phyloP scores from a whole-genome alignment of 2,113 vertebrate genomes.

The Macrotus californicus region DNA sequence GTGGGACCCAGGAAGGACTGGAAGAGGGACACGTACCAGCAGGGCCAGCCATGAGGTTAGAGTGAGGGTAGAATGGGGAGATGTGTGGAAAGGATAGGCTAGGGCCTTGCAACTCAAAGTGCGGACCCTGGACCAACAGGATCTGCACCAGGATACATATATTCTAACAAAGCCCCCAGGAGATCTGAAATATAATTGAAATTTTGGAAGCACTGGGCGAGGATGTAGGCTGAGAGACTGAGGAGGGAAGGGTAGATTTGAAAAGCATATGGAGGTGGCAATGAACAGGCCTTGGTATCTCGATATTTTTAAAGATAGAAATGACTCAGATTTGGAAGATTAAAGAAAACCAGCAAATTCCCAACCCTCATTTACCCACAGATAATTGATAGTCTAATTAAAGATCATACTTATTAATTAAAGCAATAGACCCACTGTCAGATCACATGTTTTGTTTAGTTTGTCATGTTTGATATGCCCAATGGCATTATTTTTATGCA shows the following conservation, averaged over 20 bases:
- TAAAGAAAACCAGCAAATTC: slow-evolving; percentile 7
- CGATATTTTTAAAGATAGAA: neutral
- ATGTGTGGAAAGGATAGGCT: neutral
- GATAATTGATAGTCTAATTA: neutral
- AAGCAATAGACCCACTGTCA: neutral
- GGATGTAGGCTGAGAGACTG: neutral
- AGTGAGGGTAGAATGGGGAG: neutral
- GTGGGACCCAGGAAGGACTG: neutral
- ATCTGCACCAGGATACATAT: neutral
- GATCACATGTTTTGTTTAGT: neutral
- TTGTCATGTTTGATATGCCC: neutral
- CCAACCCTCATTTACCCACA: neutral
- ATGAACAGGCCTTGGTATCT: neutral
- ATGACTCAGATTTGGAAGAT: neutral
- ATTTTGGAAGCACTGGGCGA: neutral
- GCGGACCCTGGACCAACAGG: neutral
- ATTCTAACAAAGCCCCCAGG: neutral
- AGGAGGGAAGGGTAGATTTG: neutral
- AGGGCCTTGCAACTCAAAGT: neutral
- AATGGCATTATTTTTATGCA: neutral
- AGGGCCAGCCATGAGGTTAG: neutral
- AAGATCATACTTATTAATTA: slow-evolving; percentile 5
- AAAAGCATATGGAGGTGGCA: neutral
- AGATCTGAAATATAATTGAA: neutral
- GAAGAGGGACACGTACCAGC: neutral